Evolutionary conservation across 2,797 vertebrate species (phyloP), one percentile per base, ranked within the genome.

Genomic region (Clarias laeviceps): DNA sequence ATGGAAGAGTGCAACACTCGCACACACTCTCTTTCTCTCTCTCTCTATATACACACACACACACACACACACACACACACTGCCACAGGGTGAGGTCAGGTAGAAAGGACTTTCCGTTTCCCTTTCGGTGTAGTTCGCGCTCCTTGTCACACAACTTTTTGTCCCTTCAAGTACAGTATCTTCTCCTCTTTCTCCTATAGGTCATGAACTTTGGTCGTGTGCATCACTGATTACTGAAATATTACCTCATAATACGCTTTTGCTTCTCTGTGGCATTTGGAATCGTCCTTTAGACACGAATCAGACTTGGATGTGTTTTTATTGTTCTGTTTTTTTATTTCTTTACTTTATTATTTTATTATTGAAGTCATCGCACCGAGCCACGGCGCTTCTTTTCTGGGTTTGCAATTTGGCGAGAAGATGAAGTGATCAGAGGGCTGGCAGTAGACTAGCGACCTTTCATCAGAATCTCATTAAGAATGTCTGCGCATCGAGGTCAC

Each of bases 401-500:
- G 62, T 62, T 85, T 80, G 83, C 18, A 64, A 65, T 57, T 45
- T 50, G 7, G 7, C 17, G 40, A 40, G 45, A 27, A 22, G 85
- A 90, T 61, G 82, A 90, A 62, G 17, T 40, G 29, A 37, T 61
- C 12, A 2, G 57, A 64, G 0, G 11, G 45, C 6, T 17, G 37
- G 5, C 93, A 93, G 91, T 88, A 90, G 90, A 89, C 91, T 91
- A 93, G 90, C 89, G 93, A 91, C 93, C 93, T 93, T 94, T 94
- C 92, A 94, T 95, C 94, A 94, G 94, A 94, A 91, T 85, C 29
- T 90, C 92, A 93, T 96, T 94, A 94, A 88, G 83, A 45, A 11
- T 11, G 82, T 79, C 29, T 89, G 91, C 91, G 91, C 91, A 86
- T 45, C 88, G 90, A 94, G 89, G 91, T 94, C 90, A 93, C 91